Conservation (phyloP, 1,140 invertebrate species). For the Pogonognathellus flavescens region DNA sequence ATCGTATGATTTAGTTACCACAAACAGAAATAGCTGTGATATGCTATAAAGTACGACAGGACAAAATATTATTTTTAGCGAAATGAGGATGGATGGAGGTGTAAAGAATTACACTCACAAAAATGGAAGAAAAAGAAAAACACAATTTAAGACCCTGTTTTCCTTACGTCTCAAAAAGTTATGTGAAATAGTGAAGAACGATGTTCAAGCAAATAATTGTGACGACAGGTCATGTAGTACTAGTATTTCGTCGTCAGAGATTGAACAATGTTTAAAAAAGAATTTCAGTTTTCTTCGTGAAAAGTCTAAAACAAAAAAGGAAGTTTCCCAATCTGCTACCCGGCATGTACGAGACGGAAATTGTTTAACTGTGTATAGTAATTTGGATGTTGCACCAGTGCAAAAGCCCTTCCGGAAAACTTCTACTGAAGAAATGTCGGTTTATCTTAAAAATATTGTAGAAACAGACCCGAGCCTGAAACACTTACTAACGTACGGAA, state of each 20-base stretch:
- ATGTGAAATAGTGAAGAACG: background rate
- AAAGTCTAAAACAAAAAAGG: background rate
- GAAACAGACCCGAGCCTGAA: slow-evolving; percentile 35
- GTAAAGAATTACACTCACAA: background rate
- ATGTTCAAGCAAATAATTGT: background rate
- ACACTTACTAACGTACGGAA: slow-evolving; percentile 51
- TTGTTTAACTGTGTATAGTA: slow-evolving; percentile 54
- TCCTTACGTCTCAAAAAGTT: background rate
- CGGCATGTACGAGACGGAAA: slow-evolving; percentile 1
- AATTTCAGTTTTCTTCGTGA: background rate
- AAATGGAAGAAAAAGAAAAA: background rate
- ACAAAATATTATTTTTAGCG: no score
- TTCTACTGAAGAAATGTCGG: slow-evolving; percentile 20
- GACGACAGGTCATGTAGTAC: background rate
- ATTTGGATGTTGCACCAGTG: slow-evolving; percentile 30
- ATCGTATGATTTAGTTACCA: no score
- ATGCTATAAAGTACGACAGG: no score
- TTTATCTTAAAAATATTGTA: slow-evolving; percentile 49
- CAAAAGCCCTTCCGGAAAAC: slow-evolving; percentile 6
- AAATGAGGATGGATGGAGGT: no score
- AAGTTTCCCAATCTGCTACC: background rate
- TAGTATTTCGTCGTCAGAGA: background rate
- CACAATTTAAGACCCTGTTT: background rate
- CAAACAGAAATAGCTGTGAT: no score
- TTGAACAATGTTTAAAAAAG: background rate